phyloP scores from a whole-genome alignment of 2,888 invertebrate genomes.

The Tridacna crocea region DNA sequence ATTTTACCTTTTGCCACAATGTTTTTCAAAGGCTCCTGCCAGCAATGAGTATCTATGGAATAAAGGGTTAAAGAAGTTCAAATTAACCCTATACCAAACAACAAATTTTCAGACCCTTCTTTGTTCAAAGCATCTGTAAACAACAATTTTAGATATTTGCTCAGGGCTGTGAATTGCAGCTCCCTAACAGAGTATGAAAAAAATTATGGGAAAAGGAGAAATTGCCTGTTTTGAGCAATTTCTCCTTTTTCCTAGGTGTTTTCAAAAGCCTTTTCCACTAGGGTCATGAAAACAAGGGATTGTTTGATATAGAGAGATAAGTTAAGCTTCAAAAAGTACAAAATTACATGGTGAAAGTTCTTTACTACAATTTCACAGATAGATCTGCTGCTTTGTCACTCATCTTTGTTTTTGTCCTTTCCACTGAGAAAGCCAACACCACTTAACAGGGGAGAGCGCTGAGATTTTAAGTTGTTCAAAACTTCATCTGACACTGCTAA shows the following conservation, averaged over 20 bases:
- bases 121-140: neutral
- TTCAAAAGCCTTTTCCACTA: neutral
- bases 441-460: conserved; percentile 2
- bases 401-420: neutral
- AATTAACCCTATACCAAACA: neutral
- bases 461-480: neutral
- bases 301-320: too few relatives aligned
- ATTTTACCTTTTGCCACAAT: too few relatives aligned
- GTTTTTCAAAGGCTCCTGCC: too few relatives aligned
- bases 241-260: neutral
- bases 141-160: too few relatives aligned
- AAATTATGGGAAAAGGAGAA: neutral
- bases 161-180: too few relatives aligned
- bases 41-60: too few relatives aligned
- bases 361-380: neutral
- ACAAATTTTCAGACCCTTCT: neutral
- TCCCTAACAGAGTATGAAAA: neutral
- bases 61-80: too few relatives aligned
- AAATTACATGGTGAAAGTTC: neutral
- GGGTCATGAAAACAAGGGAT: too few relatives aligned
- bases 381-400: neutral
- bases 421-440: neutral
- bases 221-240: neutral
- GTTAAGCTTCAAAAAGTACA: neutral
- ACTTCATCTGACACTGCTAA: conserved; percentile 30